Evolutionary conservation across 1,140 invertebrate genomes (phyloP).

Genomic region (Samia ricini): DNA sequence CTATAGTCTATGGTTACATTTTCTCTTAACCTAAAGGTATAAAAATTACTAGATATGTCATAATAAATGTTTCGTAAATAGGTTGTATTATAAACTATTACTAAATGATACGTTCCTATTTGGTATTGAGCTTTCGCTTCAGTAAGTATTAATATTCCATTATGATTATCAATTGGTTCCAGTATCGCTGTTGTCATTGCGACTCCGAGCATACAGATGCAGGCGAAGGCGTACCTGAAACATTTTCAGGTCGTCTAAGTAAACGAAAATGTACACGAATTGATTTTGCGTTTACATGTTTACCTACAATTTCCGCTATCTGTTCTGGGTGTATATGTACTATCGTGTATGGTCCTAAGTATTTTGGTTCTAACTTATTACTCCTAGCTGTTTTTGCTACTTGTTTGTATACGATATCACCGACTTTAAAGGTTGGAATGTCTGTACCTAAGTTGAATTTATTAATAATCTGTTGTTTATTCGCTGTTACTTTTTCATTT

Average conservation of each 20-base stretch:
- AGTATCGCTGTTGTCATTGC: conserved; percentile 19
- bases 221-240: conserved; percentile 25
- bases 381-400: conserved; percentile 32
- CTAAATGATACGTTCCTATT: conserved; percentile 20
- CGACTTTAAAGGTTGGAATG: conserved; percentile 14
- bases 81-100: conserved; percentile 22
- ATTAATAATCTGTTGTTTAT: conserved; percentile 28
- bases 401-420: conserved; percentile 34
- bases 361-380: conserved; percentile 29
- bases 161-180: conserved; percentile 32
- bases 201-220: conserved; percentile 21
- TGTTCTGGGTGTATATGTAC: conserved; percentile 30
- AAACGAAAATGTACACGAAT: conserved; percentile 32
- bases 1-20: conserved; percentile 1
- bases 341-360: conserved; percentile 33
- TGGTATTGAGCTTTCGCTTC: conserved; percentile 25
- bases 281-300: conserved; percentile 25
- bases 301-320: conserved; percentile 33
- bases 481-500: conserved; percentile 13
- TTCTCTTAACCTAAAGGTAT: conserved; percentile 24
- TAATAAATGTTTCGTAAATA: conserved; percentile 18
- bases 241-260: conserved; percentile 25
- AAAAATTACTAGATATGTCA: conserved; percentile 24
- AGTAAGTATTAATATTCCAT: conserved; percentile 24
- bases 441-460: conserved; percentile 19